Conservation (phyloP, 2,888 invertebrate genomes). For the Drepana falcataria region DNA sequence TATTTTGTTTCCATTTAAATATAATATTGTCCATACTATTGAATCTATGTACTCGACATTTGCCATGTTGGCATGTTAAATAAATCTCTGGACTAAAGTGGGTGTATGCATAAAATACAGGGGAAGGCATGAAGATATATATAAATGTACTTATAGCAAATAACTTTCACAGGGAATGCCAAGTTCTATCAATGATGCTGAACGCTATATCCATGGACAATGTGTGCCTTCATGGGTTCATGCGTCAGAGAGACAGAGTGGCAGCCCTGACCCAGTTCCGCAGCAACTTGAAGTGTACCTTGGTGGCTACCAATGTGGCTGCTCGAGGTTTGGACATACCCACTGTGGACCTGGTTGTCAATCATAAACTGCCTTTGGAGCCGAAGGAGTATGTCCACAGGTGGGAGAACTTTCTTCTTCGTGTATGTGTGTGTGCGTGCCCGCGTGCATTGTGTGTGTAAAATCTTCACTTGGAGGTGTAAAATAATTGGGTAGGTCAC, state of each 20-base stretch:
- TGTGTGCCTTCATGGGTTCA: conserved; percentile 95
- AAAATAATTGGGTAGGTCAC: no score
- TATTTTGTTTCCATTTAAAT: no score
- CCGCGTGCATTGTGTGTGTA: no score
- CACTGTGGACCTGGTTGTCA: conserved; percentile 95
- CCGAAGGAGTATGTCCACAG: conserved; percentile 96
- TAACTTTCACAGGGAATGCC: conserved; percentile 85
- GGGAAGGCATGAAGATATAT: no score
- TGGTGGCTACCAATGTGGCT: conserved; percentile 98
- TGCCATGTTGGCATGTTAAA: no score
- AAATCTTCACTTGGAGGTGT: no score
- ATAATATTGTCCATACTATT: no score
- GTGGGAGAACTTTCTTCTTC: conserved; percentile 26
- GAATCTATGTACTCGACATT: no score
- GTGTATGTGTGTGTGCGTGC: no score
- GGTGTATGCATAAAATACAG: no score
- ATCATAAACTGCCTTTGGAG: conserved; percentile 94
- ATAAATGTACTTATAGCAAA: no score
- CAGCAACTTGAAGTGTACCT: conserved; percentile 90
- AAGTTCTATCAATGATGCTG: conserved; percentile 92
- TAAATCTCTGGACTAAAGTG: no score
- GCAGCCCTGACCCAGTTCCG: conserved; percentile 93
- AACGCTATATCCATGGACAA: conserved; percentile 93
- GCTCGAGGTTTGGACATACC: conserved; percentile 98
- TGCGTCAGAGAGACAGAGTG: conserved; percentile 91